Evolutionary conservation across 2,797 vertebrate species (phyloP).

Genomic region (Morus bassanus): DNA sequence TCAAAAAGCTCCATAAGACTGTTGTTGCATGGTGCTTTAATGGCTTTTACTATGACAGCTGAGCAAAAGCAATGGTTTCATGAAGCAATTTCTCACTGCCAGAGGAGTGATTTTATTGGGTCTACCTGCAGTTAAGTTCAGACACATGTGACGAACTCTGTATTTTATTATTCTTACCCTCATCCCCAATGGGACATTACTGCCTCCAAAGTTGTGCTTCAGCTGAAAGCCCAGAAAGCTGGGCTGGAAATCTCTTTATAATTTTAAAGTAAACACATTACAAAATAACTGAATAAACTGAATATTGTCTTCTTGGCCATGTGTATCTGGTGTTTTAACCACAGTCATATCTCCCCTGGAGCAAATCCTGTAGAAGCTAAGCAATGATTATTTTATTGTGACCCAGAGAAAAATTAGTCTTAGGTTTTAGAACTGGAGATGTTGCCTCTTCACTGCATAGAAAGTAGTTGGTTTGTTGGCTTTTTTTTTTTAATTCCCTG

Average conservation of each 20-base stretch:
- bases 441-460: not conserved
- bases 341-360: not conserved
- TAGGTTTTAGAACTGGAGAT: not conserved
- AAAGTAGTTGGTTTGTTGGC: not conserved
- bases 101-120: not conserved
- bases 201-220: not conserved
- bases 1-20: constrained; percentile 6
- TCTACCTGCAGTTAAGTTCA: not conserved
- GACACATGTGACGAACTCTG: not conserved
- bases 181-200: not conserved
- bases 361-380: not conserved
- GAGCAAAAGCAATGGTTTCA: not conserved
- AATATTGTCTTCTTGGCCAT: not conserved
- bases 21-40: not conserved
- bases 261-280: not conserved
- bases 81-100: constrained; percentile 34
- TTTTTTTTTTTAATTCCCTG: not conserved
- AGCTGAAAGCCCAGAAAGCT: not conserved
- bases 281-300: not conserved
- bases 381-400: not conserved
- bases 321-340: not conserved
- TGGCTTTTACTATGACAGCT: not conserved
- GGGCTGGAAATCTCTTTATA: not conserved
- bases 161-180: not conserved
- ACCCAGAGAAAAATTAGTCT: not conserved